These are phyloP conservation scores for Drosophila subsilvestris DNA, from an alignment of 2,888 invertebrate genomes.

Conservation along the genomic window DNA sequence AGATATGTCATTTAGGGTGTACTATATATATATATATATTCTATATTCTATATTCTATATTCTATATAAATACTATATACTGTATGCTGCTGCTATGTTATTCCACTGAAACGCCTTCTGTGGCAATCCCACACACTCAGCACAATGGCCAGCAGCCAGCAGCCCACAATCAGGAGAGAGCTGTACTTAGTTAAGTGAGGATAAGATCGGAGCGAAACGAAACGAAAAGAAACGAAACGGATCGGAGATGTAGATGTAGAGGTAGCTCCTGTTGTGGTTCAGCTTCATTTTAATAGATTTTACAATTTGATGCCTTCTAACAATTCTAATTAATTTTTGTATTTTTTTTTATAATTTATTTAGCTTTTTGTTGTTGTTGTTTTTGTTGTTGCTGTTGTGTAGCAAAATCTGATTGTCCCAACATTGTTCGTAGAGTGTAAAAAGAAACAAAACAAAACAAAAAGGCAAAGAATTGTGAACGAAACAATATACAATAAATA, in stretches of 20 bases:
- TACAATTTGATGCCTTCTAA: slow-evolving; percentile 29
- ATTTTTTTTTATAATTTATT: slow-evolving; percentile 8
- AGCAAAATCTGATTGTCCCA: slow-evolving; percentile 63
- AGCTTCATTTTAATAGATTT: no score
- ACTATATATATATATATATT: slow-evolving; percentile 21
- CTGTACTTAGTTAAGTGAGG: slow-evolving; percentile 33
- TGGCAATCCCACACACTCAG: slow-evolving; percentile 6
- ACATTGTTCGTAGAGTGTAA: slow-evolving; percentile 42
- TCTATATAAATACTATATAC: slow-evolving; percentile 22
- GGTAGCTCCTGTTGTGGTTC: no score
- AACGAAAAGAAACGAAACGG: neutral
- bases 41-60: slow-evolving; percentile 10
- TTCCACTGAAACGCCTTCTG: neutral
- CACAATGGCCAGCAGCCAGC: slow-evolving; percentile 9
- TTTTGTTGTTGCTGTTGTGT: slow-evolving; percentile 55
- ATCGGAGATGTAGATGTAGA: neutral
- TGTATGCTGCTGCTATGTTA: slow-evolving; percentile 7
- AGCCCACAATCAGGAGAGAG: slow-evolving; percentile 18
- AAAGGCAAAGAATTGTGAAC: slow-evolving; percentile 18
- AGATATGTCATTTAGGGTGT: slow-evolving; percentile 9
- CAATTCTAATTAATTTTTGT: neutral
- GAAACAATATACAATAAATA: slow-evolving; percentile 17
- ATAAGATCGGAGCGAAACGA: neutral
- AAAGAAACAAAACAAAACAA: no score
- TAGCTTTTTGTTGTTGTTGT: slow-evolving; percentile 43